Evolutionary conservation across 2,113 vertebrate genomes (phyloP).

Genomic region (Elaphurus davidianus): DNA sequence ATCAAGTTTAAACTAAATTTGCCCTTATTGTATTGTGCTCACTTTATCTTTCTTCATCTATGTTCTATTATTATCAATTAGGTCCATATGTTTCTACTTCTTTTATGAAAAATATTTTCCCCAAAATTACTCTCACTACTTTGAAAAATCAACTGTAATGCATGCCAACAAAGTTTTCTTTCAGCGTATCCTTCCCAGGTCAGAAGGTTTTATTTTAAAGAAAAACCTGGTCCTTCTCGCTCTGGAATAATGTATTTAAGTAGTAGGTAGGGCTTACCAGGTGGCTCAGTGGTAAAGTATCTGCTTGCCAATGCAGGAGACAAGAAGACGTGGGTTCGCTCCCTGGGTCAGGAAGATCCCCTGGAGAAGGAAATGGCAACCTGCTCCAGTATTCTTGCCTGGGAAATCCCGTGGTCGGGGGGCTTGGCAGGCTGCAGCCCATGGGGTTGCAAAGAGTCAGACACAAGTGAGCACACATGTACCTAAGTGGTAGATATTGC

Average conservation of each 20-base stretch:
- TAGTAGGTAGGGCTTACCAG: not conserved
- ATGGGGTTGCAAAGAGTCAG: not conserved
- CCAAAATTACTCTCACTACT: not conserved
- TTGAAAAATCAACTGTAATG: not conserved
- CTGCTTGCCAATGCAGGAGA: not conserved
- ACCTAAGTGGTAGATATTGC: not conserved
- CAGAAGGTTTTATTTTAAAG: not conserved
- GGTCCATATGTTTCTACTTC: not conserved
- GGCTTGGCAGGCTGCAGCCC: not conserved
- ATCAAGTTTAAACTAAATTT: not conserved
- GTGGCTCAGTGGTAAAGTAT: not conserved
- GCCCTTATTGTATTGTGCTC: not conserved
- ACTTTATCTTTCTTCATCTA: not conserved
- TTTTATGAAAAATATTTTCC: not conserved
- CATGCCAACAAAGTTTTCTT: not conserved
- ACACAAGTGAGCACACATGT: not conserved
- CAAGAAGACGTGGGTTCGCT: fast-evolving
- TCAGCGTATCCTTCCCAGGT: not conserved
- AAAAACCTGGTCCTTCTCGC: not conserved
- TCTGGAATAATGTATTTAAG: not conserved
- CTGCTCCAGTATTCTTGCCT: not conserved
- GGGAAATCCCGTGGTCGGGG: not conserved
- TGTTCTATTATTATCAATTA: not conserved
- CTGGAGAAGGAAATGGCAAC: not conserved
- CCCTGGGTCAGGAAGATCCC: not conserved